Evolutionary conservation across 2,113 vertebrate species (phyloP).

Genomic region (Candoia aspera): DNA sequence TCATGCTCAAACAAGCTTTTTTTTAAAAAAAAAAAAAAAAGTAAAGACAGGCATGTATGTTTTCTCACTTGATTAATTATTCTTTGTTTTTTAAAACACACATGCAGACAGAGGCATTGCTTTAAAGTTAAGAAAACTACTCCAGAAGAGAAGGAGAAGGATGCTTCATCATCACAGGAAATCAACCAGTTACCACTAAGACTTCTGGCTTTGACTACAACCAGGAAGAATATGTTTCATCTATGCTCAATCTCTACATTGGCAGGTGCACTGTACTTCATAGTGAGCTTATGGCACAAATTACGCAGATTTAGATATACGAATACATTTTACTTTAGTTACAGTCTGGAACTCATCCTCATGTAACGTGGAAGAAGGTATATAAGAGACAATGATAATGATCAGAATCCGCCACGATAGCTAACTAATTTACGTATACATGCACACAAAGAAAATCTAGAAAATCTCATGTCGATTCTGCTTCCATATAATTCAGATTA

Average conservation of each 20-base stretch:
- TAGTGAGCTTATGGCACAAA: neutral
- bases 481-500: neutral
- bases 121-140: neutral
- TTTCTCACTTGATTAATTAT: neutral
- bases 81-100: neutral
- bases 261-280: neutral
- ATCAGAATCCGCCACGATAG: neutral
- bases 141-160: neutral
- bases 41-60: neutral
- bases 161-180: neutral
- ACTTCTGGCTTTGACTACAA: neutral
- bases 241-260: neutral
- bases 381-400: neutral
- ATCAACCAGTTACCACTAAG: neutral
- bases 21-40: neutral
- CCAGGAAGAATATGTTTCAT: neutral
- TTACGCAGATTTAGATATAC: neutral
- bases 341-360: neutral
- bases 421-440: neutral
- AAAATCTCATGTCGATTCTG: neutral
- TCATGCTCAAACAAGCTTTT: neutral
- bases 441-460: neutral
- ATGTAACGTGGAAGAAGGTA: neutral
- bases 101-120: neutral
- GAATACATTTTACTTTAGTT: neutral